phyloP scores from a whole-genome alignment of 2,113 vertebrate species.

The Nothobranchius furzeri region DNA sequence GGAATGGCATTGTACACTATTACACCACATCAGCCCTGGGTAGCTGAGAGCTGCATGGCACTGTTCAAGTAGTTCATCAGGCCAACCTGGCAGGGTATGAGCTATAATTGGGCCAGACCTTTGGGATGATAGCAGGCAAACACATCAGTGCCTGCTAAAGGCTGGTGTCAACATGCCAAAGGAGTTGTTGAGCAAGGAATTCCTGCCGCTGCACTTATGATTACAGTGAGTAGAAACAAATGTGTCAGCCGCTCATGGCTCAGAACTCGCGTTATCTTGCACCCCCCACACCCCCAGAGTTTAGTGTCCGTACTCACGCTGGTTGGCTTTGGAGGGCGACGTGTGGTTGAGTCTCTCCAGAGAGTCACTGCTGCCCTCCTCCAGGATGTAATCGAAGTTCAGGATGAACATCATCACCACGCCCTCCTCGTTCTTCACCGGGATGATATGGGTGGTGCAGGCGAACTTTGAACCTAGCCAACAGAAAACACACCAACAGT shows the following conservation, averaged over 20 bases:
- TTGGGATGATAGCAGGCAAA: conserved; percentile 52
- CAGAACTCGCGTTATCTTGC: background rate
- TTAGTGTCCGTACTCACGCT: conserved; percentile 83
- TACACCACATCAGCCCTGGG: conserved; percentile 48
- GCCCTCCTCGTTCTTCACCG: conserved; percentile 97
- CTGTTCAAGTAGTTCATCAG: conserved; percentile 54
- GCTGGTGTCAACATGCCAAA: conserved; percentile 53
- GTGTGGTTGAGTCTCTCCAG: conserved; percentile 89
- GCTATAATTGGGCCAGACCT: conserved; percentile 68
- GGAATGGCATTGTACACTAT: conserved; percentile 46
- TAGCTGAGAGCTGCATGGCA: conserved; percentile 24
- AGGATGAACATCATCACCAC: conserved; percentile 99
- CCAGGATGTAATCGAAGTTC: conserved; percentile 91
- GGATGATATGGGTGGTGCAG: conserved; percentile 96
- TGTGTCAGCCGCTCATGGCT: background rate
- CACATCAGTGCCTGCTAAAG: conserved; percentile 56
- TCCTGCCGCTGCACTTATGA: conserved; percentile 31
- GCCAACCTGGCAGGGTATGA: conserved; percentile 43
- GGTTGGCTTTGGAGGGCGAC: conserved; percentile 86
- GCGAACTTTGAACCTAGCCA: conserved; percentile 91
- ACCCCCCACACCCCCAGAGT: background rate
- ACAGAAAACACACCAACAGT: conserved; percentile 32
- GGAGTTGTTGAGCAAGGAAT: conserved; percentile 27
- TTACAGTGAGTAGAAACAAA: background rate
- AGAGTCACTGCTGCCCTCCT: conserved; percentile 85